These are phyloP conservation scores for Protosalanx chinensis DNA, from an alignment of 2,797 vertebrate species.

Conservation along the genomic window DNA sequence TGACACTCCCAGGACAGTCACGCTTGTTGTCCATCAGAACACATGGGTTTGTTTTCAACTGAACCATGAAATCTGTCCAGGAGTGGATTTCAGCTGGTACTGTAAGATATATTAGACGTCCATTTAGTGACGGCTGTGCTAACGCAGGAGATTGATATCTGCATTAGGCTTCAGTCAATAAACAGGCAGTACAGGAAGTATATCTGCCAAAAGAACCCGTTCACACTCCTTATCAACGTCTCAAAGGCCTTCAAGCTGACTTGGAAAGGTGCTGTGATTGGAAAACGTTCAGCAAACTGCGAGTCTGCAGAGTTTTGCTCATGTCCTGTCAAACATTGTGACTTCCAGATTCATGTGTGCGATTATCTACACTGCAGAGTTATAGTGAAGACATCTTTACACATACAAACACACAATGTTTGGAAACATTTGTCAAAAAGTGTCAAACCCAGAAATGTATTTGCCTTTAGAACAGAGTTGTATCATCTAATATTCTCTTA, in stretches of 20 bases:
- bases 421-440: too few relatives aligned
- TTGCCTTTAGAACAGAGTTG: too few relatives aligned
- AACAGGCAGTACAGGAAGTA: background rate
- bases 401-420: too few relatives aligned
- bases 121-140: background rate
- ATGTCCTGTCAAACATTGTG: background rate
- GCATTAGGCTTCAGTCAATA: conserved; percentile 3
- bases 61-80: background rate
- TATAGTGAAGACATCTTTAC: too few relatives aligned
- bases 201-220: background rate
- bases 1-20: too few relatives aligned
- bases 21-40: too few relatives aligned
- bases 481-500: too few relatives aligned
- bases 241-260: background rate
- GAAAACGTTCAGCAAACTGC: background rate
- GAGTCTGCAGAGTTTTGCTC: background rate
- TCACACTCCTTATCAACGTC: background rate
- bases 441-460: too few relatives aligned
- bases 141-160: conserved; percentile 1
- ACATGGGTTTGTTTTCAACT: too few relatives aligned
- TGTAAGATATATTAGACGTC: background rate
- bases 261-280: background rate
- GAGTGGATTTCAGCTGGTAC: background rate
- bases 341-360: background rate
- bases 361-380: background rate